phyloP scores from a whole-genome alignment of 2,888 invertebrate species.

The Macrophya alboannulata region DNA sequence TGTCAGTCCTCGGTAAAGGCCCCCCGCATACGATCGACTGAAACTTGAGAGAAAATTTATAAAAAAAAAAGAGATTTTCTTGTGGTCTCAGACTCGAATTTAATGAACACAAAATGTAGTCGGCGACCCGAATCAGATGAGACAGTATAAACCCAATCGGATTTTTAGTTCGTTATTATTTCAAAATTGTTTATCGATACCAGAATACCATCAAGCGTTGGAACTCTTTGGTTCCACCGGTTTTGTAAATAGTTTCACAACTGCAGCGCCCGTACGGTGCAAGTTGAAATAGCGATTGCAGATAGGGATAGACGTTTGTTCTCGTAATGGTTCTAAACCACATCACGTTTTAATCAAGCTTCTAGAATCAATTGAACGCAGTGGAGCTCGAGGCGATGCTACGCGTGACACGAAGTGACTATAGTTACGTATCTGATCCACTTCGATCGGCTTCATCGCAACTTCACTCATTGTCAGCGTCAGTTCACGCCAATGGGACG shows the following conservation, averaged over 20 bases:
- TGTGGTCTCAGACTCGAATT: background rate
- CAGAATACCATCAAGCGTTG: background rate
- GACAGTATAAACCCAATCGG: background rate
- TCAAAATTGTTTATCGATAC: background rate
- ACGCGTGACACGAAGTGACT: conserved; percentile 48
- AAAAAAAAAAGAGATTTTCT: background rate
- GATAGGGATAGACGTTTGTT: conserved; percentile 33
- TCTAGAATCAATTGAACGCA: conserved; percentile 49
- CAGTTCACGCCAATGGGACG: conserved; percentile 41
- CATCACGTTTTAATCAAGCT: conserved; percentile 49
- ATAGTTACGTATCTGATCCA: conserved; percentile 36
- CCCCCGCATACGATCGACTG: background rate
- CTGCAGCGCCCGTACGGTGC: background rate
- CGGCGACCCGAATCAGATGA: background rate
- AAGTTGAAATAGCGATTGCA: conserved; percentile 26
- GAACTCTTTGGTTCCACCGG: background rate
- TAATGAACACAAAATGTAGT: background rate
- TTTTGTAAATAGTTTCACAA: conserved; percentile 25
- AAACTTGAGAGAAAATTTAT: background rate
- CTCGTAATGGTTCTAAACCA: conserved; percentile 37
- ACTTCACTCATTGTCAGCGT: conserved; percentile 4
- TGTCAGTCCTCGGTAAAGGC: background rate
- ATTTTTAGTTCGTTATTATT: background rate
- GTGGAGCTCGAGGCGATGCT: conserved; percentile 48
- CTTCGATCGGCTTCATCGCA: conserved; percentile 41